Evolutionary conservation across 2,113 vertebrate species (phyloP).

Genomic region (Protomyctophum bolini): DNA sequence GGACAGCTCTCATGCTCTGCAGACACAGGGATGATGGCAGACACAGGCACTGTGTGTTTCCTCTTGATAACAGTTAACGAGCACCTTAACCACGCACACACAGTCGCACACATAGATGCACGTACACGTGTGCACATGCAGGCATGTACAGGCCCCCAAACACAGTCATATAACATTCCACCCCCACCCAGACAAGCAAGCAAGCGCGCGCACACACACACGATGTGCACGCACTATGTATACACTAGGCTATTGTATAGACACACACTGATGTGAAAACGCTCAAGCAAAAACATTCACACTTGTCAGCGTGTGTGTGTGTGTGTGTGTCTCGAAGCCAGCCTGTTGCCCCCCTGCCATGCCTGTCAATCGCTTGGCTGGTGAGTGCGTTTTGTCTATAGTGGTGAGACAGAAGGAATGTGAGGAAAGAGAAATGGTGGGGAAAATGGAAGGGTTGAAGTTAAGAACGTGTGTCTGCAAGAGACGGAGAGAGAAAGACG

Average conservation of each 20-base stretch:
- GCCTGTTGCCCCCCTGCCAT: background rate
- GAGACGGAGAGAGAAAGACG: background rate
- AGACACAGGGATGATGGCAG: constrained; percentile 29
- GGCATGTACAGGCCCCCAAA: no score
- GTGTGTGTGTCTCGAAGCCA: constrained; percentile 1
- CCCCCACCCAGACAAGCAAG: background rate
- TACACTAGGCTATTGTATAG: background rate
- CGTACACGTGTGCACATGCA: background rate
- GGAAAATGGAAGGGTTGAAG: constrained; percentile 3
- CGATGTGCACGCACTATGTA: background rate
- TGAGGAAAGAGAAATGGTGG: background rate
- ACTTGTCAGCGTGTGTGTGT: background rate
- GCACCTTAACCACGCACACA: constrained; percentile 12
- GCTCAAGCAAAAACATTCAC: background rate
- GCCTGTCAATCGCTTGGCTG: background rate
- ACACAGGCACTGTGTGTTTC: constrained; percentile 55
- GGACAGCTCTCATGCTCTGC: constrained; percentile 38
- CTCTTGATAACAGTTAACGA: constrained; percentile 57
- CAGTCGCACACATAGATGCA: constrained; percentile 12
- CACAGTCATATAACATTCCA: background rate
- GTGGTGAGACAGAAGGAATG: background rate
- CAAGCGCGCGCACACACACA: constrained; percentile 2
- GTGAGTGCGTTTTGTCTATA: background rate
- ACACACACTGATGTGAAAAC: background rate
- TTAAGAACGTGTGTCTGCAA: background rate